Percentiles rank a stretch among this genome's conserved stretches.
phyloP scores from a whole-genome alignment of 2,888 invertebrate species.

The Drosophila mimica region DNA sequence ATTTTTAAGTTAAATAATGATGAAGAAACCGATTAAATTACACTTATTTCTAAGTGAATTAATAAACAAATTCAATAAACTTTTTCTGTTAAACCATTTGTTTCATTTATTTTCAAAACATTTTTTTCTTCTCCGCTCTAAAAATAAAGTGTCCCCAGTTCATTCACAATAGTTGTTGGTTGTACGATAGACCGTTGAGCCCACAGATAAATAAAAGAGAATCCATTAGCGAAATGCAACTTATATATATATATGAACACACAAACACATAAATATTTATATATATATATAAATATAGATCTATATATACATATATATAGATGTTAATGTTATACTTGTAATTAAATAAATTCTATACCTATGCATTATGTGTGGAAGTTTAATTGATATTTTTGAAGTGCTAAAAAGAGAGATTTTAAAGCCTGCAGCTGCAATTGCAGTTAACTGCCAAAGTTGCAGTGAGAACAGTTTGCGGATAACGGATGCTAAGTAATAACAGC shows the following conservation, averaged over 20 bases:
- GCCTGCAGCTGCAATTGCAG: too few relatives aligned
- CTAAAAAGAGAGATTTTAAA: neutral
- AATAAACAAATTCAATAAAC: slow-evolving; percentile 68
- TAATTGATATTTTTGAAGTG: slow-evolving; percentile 28
- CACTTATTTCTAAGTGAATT: slow-evolving; percentile 76
- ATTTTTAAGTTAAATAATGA: slow-evolving; percentile 79
- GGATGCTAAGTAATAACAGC: neutral
- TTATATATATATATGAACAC: slow-evolving; percentile 29
- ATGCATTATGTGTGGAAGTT: slow-evolving; percentile 55
- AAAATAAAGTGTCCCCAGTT: slow-evolving; percentile 18
- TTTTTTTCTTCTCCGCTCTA: slow-evolving; percentile 6
- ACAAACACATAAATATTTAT: slow-evolving; percentile 29
- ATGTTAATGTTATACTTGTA: slow-evolving; percentile 77
- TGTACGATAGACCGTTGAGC: slow-evolving; percentile 50
- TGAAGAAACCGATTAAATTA: slow-evolving; percentile 75
- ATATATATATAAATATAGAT: slow-evolving; percentile 44
- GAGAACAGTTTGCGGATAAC: neutral
- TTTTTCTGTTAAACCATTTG: slow-evolving; percentile 62
- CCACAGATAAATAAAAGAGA: slow-evolving; percentile 33
- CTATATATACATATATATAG: slow-evolving; percentile 65
- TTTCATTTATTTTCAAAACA: slow-evolving; percentile 38
- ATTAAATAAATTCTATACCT: slow-evolving; percentile 78
- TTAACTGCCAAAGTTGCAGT: neutral
- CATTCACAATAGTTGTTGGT: slow-evolving; percentile 53
- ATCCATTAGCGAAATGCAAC: slow-evolving; percentile 73